Evolutionary conservation across 2,797 vertebrate genomes (phyloP).

Genomic region (Aphelocoma californica): DNA sequence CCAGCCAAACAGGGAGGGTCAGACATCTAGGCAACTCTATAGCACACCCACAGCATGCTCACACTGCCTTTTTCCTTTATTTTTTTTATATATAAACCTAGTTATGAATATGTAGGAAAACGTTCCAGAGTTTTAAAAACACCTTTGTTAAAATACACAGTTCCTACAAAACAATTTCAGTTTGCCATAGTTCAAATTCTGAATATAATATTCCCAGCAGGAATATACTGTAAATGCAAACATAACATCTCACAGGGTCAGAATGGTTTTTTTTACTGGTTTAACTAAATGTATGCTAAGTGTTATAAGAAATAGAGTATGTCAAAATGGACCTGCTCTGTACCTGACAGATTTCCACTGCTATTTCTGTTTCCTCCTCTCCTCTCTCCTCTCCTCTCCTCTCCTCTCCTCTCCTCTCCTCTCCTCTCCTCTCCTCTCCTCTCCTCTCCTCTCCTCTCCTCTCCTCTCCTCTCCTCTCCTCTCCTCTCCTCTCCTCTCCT

Average conservation of each 20-base stretch:
- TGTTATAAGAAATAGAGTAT: neutral
- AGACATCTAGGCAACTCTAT: constrained; percentile 1
- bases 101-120: neutral
- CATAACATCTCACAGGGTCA: neutral
- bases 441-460: neutral
- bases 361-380: neutral
- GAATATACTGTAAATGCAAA: neutral
- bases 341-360: neutral
- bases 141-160: neutral
- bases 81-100: neutral
- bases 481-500: neutral
- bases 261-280: neutral
- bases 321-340: neutral
- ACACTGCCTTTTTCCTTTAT: neutral
- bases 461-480: too few species aligned
- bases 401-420: too few species aligned
- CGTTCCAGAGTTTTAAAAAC: neutral
- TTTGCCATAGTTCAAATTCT: neutral
- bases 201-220: neutral
- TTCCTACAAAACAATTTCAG: neutral
- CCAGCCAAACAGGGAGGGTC: constrained; percentile 51
- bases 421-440: too few species aligned
- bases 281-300: neutral
- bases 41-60: neutral
- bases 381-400: too few species aligned